Evolutionary conservation across 2,113 vertebrate species (phyloP).

Genomic region (Lepus europaeus): DNA sequence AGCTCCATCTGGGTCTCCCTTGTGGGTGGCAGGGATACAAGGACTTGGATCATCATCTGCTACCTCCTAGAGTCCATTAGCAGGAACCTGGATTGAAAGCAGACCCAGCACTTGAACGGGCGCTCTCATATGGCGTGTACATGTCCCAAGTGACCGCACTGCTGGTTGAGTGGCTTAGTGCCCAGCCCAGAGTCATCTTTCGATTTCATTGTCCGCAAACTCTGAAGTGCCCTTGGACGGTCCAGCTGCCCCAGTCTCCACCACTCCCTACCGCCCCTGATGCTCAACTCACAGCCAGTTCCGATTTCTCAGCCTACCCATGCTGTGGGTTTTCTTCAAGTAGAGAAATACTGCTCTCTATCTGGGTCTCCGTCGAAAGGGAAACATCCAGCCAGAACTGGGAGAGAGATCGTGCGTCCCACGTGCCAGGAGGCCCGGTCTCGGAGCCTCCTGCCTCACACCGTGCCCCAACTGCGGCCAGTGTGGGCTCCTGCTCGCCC

Average conservation of each 20-base stretch:
- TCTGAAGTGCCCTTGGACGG: neutral
- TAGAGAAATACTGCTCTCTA: neutral
- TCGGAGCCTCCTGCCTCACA: neutral
- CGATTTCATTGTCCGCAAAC: no score
- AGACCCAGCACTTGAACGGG: no score
- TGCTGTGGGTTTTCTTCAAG: neutral
- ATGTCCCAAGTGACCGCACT: no score
- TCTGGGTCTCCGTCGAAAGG: neutral
- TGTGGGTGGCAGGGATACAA: no score
- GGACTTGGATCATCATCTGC: no score
- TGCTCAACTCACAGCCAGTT: neutral
- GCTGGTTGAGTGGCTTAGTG: no score
- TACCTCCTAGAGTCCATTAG: no score
- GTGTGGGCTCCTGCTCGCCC: no score
- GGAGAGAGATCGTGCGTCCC: neutral
- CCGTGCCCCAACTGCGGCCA: neutral
- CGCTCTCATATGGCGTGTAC: no score
- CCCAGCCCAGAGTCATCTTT: no score
- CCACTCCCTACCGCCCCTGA: neutral
- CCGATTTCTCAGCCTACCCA: neutral
- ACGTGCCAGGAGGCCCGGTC: rapidly evolving
- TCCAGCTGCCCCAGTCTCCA: neutral
- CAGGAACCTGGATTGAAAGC: no score
- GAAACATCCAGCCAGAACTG: neutral
- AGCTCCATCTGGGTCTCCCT: no score